Evolutionary conservation across 2,113 vertebrate genomes (phyloP).

Genomic region (Oceanites oceanicus): DNA sequence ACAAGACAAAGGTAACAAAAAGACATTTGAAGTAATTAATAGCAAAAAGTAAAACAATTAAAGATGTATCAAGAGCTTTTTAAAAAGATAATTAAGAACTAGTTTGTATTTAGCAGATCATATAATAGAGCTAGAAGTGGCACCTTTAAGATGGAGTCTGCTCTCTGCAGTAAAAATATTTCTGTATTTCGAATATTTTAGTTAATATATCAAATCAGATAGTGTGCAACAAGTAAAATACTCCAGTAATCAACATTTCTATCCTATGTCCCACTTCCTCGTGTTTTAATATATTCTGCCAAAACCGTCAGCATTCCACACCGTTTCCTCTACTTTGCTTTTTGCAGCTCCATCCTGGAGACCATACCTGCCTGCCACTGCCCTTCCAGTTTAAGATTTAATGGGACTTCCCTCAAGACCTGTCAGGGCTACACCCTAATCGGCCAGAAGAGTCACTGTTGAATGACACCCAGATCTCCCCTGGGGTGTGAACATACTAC

Average conservation of each 20-base stretch:
- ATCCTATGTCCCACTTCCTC: background rate
- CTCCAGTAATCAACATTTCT: background rate
- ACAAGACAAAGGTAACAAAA: background rate
- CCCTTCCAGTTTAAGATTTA: background rate
- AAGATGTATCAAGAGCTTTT: background rate
- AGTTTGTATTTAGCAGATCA: background rate
- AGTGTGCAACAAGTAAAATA: background rate
- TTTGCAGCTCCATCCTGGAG: background rate
- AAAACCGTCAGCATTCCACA: background rate
- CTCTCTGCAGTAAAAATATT: background rate
- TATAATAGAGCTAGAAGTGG: background rate
- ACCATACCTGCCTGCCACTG: background rate
- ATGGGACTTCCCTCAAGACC: background rate
- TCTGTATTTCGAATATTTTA: background rate
- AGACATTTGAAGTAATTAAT: background rate
- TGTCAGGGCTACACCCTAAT: background rate
- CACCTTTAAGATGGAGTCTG: background rate
- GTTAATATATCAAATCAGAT: background rate
- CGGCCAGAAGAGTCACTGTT: background rate
- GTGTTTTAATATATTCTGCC: background rate
- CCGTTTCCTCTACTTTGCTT: background rate
- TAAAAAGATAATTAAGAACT: background rate
- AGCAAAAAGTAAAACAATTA: background rate
- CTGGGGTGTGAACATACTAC: background rate
- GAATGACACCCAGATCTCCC: slow-evolving; percentile 3